Evolutionary conservation across 2,113 vertebrate genomes (phyloP).

Genomic region (Phasianus colchicus): DNA sequence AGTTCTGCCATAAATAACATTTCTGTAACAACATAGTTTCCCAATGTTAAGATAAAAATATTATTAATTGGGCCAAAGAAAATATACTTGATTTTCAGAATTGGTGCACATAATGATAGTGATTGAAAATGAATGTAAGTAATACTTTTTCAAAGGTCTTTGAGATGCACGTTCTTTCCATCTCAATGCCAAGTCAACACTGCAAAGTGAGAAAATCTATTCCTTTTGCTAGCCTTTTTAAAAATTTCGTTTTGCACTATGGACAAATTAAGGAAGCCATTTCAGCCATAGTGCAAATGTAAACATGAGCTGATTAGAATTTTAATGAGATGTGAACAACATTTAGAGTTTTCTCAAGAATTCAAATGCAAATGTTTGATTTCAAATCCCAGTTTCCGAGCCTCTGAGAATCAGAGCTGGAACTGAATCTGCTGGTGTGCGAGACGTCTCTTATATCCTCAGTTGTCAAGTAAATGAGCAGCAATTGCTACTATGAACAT

Average conservation of each 20-base stretch:
- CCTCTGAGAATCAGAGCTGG: slow-evolving; percentile 23
- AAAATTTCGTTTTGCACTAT: slow-evolving; percentile 20
- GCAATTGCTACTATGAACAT: neutral
- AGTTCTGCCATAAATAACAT: slow-evolving; percentile 60
- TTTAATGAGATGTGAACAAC: slow-evolving; percentile 26
- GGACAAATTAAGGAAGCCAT: slow-evolving; percentile 5
- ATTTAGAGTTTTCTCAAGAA: neutral
- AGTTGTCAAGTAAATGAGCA: slow-evolving; percentile 3
- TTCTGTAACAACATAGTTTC: neutral
- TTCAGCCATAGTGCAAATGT: slow-evolving; percentile 4
- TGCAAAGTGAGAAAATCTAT: neutral
- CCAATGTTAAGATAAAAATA: slow-evolving; percentile 19
- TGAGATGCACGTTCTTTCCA: neutral
- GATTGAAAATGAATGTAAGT: slow-evolving; percentile 17
- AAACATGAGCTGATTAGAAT: slow-evolving; percentile 12
- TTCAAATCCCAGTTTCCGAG: slow-evolving; percentile 28
- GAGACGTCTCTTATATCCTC: neutral
- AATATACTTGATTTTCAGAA: slow-evolving; percentile 26
- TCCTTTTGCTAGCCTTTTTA: slow-evolving; percentile 4
- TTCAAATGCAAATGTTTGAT: neutral
- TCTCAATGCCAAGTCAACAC: slow-evolving; percentile 8
- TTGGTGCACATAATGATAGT: neutral
- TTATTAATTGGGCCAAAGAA: slow-evolving; percentile 42
- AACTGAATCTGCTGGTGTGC: neutral
- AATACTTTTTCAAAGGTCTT: slow-evolving; percentile 6